Evolutionary conservation across 2,888 invertebrate species (phyloP).

Genomic region (Meandrusa payeni): DNA sequence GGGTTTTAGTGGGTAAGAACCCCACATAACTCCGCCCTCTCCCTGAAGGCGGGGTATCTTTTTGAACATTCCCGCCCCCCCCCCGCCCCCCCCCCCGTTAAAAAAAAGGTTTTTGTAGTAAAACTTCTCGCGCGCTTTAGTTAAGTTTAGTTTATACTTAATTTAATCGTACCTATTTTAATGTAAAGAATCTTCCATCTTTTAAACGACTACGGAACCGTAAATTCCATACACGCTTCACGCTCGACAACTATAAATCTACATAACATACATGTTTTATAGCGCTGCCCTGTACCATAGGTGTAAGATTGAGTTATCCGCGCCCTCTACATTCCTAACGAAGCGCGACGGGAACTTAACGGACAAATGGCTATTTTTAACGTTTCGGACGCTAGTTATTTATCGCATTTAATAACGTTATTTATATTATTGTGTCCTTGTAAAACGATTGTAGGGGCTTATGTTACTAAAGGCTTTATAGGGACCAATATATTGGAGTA

Average conservation of each 20-base stretch:
- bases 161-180: too few species aligned
- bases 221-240: background rate
- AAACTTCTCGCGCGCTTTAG: too few species aligned
- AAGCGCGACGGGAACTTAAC: conserved; percentile 26
- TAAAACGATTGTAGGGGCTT: conserved; percentile 27
- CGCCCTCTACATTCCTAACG: conserved; percentile 24
- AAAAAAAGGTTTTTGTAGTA: too few species aligned
- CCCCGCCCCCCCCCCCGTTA: too few species aligned
- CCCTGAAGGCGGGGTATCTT: too few species aligned
- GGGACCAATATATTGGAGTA: background rate
- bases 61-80: too few species aligned
- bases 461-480: conserved; percentile 30
- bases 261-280: conserved; percentile 28
- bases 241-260: conserved; percentile 4
- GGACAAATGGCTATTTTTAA: conserved; percentile 35
- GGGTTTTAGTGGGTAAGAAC: too few species aligned
- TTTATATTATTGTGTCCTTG: conserved; percentile 44
- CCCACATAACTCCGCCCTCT: too few species aligned
- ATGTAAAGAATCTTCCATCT: too few species aligned
- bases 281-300: conserved; percentile 17
- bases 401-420: conserved; percentile 42
- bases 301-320: conserved; percentile 45
- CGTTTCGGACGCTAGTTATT: conserved; percentile 36
- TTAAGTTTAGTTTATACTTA: too few species aligned
- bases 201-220: too few species aligned